phyloP scores from a whole-genome alignment of 2,113 vertebrate species.

The Archilochus colubris region DNA sequence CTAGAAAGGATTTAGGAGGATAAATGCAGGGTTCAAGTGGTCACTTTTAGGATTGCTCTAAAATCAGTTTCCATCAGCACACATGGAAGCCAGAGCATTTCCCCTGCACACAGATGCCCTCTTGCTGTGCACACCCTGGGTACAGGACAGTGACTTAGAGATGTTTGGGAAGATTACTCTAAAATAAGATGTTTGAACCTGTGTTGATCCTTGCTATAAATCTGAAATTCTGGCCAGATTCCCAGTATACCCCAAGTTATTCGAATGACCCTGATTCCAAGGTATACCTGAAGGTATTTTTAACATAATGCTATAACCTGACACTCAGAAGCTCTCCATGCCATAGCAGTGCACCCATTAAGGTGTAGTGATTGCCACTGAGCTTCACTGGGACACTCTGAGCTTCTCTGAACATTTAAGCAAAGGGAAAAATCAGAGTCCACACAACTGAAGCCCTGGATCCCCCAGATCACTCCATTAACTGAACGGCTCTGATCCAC shows the following conservation, averaged over 20 bases:
- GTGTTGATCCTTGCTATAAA: neutral
- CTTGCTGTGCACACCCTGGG: no score
- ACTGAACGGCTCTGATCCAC: neutral
- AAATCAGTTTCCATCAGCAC: neutral
- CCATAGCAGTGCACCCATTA: neutral
- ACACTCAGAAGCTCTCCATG: neutral
- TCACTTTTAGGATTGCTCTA: neutral
- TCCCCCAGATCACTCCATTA: neutral
- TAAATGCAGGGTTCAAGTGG: neutral
- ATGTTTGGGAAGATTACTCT: neutral
- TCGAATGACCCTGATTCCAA: neutral
- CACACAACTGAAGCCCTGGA: neutral
- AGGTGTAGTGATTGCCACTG: neutral
- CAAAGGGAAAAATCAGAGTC: neutral
- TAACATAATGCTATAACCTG: neutral
- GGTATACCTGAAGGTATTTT: neutral
- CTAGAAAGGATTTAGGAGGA: neutral
- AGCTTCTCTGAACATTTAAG: neutral
- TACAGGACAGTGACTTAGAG: neutral
- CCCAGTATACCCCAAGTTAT: rapidly evolving
- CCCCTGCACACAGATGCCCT: rapidly evolving
- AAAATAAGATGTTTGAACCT: neutral
- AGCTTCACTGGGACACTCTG: neutral
- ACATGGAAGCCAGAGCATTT: rapidly evolving
- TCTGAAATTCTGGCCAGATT: neutral